Evolutionary conservation across 2,113 vertebrate genomes (phyloP).

Genomic region (Prionailurus bengalensis): DNA sequence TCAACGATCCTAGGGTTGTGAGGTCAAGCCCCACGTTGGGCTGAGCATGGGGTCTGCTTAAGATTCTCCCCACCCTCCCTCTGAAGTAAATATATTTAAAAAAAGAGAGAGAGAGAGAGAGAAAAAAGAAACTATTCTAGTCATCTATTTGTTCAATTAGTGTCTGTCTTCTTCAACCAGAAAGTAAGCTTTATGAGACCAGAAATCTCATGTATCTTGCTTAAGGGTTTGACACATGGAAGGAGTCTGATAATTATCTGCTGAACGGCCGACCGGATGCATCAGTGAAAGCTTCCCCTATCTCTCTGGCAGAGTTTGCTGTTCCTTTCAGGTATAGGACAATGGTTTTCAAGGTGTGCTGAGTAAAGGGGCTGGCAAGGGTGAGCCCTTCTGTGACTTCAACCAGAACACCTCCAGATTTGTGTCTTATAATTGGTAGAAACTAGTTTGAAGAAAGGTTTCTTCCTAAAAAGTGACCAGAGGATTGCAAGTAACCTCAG

Average conservation of each 20-base stretch:
- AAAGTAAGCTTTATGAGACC: accelerated
- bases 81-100: too few species aligned
- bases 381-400: accelerated
- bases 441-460: not conserved
- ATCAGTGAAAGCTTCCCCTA: accelerated
- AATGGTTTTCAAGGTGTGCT: not conserved
- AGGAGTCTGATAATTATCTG: too few species aligned
- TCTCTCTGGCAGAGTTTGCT: not conserved
- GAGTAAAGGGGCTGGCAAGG: not conserved
- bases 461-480: not conserved
- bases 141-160: not conserved
- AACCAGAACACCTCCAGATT: not conserved
- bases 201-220: not conserved
- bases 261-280: accelerated
- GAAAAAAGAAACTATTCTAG: not conserved
- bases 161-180: not conserved
- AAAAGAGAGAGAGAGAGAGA: too few species aligned
- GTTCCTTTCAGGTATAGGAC: not conserved
- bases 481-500: not conserved
- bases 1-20: too few species aligned
- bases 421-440: not conserved
- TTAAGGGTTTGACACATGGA: not conserved
- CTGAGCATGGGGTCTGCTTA: too few species aligned
- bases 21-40: too few species aligned
- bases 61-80: too few species aligned